Conservation (phyloP, 2,113 vertebrate species). For the Mustelus asterias region DNA sequence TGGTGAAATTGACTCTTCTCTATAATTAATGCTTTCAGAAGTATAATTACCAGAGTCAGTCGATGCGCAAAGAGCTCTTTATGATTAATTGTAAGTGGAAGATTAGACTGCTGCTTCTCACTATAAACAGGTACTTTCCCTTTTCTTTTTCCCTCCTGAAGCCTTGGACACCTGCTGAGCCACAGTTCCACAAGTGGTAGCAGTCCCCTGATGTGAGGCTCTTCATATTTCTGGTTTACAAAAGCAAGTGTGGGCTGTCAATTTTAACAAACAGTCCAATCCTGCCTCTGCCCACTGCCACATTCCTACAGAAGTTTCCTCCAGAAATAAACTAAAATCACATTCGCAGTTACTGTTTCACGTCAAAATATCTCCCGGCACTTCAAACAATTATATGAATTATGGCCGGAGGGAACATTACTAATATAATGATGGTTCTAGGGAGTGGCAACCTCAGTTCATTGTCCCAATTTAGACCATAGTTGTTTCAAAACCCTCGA, state of each 20-base stretch:
- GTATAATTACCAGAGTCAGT: background rate
- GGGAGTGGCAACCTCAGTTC: background rate
- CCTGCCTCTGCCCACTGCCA: background rate
- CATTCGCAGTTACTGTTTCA: background rate
- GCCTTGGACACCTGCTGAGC: background rate
- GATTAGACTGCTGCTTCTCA: background rate
- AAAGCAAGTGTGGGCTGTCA: background rate
- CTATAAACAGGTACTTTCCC: background rate
- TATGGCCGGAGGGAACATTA: background rate
- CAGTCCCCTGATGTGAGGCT: background rate
- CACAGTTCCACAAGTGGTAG: background rate
- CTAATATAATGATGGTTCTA: background rate
- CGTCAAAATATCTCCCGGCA: background rate
- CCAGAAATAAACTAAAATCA: background rate
- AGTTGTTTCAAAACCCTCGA: background rate
- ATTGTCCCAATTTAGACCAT: background rate
- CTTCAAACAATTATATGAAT: background rate
- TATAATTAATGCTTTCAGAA: conserved; percentile 1
- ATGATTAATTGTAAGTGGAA: background rate
- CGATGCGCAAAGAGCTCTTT: background rate
- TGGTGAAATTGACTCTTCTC: background rate
- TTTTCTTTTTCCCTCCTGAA: background rate
- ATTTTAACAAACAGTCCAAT: background rate
- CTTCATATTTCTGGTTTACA: background rate
- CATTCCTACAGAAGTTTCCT: background rate